phyloP scores from a whole-genome alignment of 2,113 vertebrate species.

The Ptychochromis oligacanthus region DNA sequence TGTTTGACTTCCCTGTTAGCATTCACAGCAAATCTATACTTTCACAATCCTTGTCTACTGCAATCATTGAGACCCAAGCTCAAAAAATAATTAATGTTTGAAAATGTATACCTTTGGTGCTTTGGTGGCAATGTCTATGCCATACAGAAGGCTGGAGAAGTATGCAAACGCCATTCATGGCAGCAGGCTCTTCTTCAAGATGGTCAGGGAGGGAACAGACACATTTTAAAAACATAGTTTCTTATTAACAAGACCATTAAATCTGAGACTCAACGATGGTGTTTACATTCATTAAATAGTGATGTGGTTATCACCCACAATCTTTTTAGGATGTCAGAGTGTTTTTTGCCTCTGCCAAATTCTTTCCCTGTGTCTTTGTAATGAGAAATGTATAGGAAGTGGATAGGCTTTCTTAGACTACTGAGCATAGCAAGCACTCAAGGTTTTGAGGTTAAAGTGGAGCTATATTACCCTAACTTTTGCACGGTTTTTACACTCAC shows the following conservation, averaged over 20 bases:
- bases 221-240: background rate
- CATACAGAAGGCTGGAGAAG: background rate
- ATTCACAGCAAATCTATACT: no score
- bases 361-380: accelerated
- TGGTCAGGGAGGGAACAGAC: background rate
- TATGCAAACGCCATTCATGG: background rate
- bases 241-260: background rate
- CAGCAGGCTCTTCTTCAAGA: background rate
- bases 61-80: no score
- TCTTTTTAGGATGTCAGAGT: background rate
- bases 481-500: background rate
- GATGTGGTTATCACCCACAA: background rate
- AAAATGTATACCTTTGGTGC: background rate
- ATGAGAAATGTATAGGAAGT: background rate
- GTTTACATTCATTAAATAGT: background rate
- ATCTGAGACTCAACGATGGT: background rate
- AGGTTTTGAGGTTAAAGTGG: background rate
- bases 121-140: background rate
- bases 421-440: background rate
- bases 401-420: no score
- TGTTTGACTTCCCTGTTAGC: no score
- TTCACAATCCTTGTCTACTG: no score
- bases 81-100: no score
- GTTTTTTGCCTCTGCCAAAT: background rate
- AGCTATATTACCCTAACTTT: background rate